These are phyloP conservation scores for Labeo catla DNA, from an alignment of 2,113 vertebrate species.

Conservation along the genomic window DNA sequence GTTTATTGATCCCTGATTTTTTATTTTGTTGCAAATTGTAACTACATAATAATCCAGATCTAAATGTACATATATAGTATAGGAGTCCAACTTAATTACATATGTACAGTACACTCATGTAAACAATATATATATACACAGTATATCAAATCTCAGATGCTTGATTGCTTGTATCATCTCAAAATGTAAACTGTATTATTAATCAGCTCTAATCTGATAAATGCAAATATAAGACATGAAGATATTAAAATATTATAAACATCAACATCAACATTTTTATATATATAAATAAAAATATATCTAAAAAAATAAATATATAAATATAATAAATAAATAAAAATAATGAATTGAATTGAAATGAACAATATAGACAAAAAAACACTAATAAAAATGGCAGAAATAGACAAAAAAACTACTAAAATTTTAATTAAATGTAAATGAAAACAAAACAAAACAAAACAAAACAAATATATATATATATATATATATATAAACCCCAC, in stretches of 20 bases:
- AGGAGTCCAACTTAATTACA: neutral
- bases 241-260: neutral
- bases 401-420: too few relatives aligned
- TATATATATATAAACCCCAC: too few relatives aligned
- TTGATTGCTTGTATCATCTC: neutral
- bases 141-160: neutral
- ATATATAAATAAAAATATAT: too few relatives aligned
- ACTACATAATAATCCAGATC: neutral
- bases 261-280: too few relatives aligned
- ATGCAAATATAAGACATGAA: neutral
- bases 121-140: neutral
- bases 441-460: too few relatives aligned
- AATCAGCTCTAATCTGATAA: neutral
- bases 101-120: neutral
- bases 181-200: neutral
- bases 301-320: too few relatives aligned
- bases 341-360: too few relatives aligned
- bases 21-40: neutral
- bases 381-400: too few relatives aligned
- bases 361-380: too few relatives aligned
- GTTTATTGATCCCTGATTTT: neutral
- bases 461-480: too few relatives aligned
- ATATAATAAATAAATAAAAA: too few relatives aligned
- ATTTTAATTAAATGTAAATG: too few relatives aligned
- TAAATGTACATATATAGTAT: neutral